Conservation (phyloP, 92 coral and sea anemone species). For the Anthopleura xanthogrammica region DNA sequence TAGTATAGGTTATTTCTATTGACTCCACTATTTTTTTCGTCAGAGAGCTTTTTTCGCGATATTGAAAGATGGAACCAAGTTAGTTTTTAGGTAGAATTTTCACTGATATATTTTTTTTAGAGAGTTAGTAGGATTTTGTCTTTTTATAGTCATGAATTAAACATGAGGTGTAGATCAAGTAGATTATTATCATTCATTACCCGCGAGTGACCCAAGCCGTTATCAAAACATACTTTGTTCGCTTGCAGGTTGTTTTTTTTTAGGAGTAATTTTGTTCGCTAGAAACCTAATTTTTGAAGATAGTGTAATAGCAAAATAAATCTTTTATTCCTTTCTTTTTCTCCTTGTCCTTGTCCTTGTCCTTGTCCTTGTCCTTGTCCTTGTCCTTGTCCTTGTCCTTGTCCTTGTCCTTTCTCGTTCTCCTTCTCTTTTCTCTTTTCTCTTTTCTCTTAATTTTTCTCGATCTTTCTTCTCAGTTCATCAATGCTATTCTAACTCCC, state of each 20-base stretch:
- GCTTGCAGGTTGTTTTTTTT: constrained; percentile 3
- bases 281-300: no score
- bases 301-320: no score
- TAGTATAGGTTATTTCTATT: no score
- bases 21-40: no score
- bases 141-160: background rate
- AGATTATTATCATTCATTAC: constrained; percentile 9
- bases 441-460: no score
- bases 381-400: background rate
- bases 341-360: background rate
- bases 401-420: background rate
- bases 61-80: no score
- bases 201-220: background rate
- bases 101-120: background rate
- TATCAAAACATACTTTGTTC: constrained; percentile 6
- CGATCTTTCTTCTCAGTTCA: no score
- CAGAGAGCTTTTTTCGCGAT: no score
- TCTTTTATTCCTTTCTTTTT: no score
- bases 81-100: no score
- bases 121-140: background rate
- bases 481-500: background rate
- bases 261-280: background rate
- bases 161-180: background rate
- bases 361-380: no score
- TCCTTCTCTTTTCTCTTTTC: background rate